Conservation (phyloP, 2,113 vertebrate genomes). For the Leptobrachium ailaonicum region DNA sequence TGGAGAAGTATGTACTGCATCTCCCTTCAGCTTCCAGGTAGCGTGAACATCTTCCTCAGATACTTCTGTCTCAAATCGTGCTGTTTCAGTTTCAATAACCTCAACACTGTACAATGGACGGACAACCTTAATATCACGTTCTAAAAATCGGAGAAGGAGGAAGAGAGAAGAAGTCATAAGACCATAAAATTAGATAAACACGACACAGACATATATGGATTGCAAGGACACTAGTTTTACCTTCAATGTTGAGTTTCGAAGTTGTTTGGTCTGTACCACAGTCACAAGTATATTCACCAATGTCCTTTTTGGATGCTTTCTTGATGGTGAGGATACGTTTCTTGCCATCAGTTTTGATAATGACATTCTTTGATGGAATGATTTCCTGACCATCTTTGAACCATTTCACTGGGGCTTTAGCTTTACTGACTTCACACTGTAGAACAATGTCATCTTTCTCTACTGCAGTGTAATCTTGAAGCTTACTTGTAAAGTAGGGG, state of each 20-base stretch:
- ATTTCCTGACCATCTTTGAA: conserved; percentile 89
- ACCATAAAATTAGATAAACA: neutral
- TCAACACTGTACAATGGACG: conserved; percentile 91
- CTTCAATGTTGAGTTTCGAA: conserved; percentile 89
- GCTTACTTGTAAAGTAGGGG: conserved; percentile 90
- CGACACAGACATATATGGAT: neutral
- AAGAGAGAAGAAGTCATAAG: neutral
- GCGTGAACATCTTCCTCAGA: conserved; percentile 90
- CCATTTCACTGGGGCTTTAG: conserved; percentile 85
- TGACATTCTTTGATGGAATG: conserved; percentile 85
- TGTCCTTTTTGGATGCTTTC: conserved; percentile 80
- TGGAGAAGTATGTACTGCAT: conserved; percentile 79
- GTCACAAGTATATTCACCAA: conserved; percentile 87
- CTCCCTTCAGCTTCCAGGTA: conserved; percentile 92
- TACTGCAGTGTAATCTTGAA: conserved; percentile 92
- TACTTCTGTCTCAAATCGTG: conserved; percentile 92
- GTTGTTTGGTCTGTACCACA: conserved; percentile 92
- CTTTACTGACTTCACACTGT: conserved; percentile 93
- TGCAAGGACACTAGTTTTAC: conserved; percentile 60
- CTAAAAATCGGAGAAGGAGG: conserved; percentile 60
- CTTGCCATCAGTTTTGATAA: conserved; percentile 84
- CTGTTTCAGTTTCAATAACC: conserved; percentile 91
- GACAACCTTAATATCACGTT: conserved; percentile 91
- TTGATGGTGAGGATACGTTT: conserved; percentile 84
- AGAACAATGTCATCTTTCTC: conserved; percentile 92